A percentile compares a stretch with the other conserved stretches of the same genome.
Conservation (phyloP, 2,797 vertebrate genomes). For the Kryptolebias ocellatus region DNA sequence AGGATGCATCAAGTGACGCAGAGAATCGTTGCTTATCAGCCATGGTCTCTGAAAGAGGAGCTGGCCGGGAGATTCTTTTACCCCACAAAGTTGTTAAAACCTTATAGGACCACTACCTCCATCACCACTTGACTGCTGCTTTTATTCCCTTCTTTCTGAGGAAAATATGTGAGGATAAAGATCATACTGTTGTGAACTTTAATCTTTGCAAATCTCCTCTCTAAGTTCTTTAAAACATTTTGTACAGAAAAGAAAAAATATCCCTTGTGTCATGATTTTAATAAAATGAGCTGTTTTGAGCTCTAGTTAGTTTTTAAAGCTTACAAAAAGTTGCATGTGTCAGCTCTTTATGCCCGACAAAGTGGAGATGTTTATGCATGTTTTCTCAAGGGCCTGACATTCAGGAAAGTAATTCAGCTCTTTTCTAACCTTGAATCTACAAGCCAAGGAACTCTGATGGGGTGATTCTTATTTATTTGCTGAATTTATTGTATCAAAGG, state of each 20-base stretch:
- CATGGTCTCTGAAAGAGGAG: slow-evolving; percentile 31
- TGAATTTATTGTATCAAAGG: neutral
- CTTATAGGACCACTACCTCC: neutral
- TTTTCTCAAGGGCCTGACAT: slow-evolving; percentile 26
- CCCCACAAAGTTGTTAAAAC: slow-evolving; percentile 15
- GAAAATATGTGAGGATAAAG: too few relatives aligned
- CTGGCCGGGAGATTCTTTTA: slow-evolving; percentile 16
- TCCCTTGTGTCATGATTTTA: slow-evolving; percentile 51
- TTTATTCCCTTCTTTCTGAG: slow-evolving; percentile 31
- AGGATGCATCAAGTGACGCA: slow-evolving; percentile 39
- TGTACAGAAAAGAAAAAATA: neutral
- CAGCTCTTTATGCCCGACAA: slow-evolving; percentile 27
- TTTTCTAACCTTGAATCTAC: slow-evolving; percentile 33
- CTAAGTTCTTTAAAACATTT: slow-evolving; percentile 38
- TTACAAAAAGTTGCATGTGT: slow-evolving; percentile 54
- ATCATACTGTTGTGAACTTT: slow-evolving; percentile 33
- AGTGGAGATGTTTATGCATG: slow-evolving; percentile 41
- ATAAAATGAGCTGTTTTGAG: slow-evolving; percentile 61
- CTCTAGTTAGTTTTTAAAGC: slow-evolving; percentile 43
- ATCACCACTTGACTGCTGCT: neutral
- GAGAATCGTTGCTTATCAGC: slow-evolving; percentile 47
- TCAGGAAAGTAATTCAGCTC: slow-evolving; percentile 25
- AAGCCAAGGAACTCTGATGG: slow-evolving; percentile 21
- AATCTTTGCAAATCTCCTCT: slow-evolving; percentile 46
- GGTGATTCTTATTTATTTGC: slow-evolving; percentile 4